Conservation (phyloP, 2,888 invertebrate species). For the Anthrax anthrax region DNA sequence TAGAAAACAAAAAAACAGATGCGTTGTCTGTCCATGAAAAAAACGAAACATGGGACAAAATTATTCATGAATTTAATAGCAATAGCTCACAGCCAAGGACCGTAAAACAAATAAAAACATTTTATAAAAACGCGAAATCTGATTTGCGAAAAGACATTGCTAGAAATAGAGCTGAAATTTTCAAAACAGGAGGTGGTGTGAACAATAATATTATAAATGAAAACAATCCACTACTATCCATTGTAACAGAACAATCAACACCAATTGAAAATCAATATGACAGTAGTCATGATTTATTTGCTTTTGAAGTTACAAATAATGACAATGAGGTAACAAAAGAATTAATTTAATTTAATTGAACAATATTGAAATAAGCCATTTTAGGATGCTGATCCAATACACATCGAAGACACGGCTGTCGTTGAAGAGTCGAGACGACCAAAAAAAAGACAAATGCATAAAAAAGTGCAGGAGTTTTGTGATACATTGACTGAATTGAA, state of each 20-base stretch:
- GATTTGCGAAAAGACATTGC: not conserved
- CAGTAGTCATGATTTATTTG: not conserved
- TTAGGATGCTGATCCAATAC: too few species aligned
- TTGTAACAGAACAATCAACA: not conserved
- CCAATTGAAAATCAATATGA: not conserved
- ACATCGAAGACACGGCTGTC: too few species aligned
- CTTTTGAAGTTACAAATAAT: too few species aligned
- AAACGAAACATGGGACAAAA: not conserved
- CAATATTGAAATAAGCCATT: too few species aligned
- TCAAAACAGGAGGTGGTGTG: not conserved
- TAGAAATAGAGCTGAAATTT: not conserved
- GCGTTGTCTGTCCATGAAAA: not conserved
- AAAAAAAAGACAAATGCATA: too few species aligned
- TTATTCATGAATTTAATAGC: not conserved
- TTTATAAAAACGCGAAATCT: not conserved
- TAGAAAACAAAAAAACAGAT: not conserved
- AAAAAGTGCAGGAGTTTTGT: too few species aligned
- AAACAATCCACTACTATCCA: not conserved
- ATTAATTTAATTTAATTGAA: too few species aligned
- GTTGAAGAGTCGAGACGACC: too few species aligned
- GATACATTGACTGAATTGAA: too few species aligned
- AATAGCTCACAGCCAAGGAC: not conserved
- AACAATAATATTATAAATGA: not conserved
- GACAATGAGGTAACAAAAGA: too few species aligned
- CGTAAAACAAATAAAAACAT: not conserved